Base-by-base conservation (phyloP, 2,113 vertebrate species). In the Pelodiscus sinensis region DNA sequence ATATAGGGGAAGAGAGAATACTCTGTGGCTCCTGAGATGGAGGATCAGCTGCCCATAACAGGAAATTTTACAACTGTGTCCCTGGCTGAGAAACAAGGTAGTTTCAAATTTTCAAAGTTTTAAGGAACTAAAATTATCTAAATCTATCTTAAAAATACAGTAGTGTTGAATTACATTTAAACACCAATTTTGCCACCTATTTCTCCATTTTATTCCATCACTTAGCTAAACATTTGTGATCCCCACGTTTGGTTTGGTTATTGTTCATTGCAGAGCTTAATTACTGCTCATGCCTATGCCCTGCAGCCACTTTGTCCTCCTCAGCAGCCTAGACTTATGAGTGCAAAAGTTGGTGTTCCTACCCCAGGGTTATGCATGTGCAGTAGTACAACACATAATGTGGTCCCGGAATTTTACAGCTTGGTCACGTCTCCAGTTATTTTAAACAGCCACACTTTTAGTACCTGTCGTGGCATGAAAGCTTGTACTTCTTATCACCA, bases 21-120 rank as follows among this genome's bases (percentile, higher is more conserved):
- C 21, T 92, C 92, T 3, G 8, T n/a, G 62, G 62, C 18, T 62
- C 31, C 29, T n/a, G 19, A 87, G 35, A 24, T 44, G 55, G 7
- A 27, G 27, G 56, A 82, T 60, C 81, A 82, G 15, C 27, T 87
- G 5, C 2, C 13, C 21, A 29, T 51, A 85, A 54, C 62, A 4
- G 51, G 88, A 1, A 12, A 2, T 35, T 14, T 0, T 93, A 4
- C 44, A 58, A 0, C 0, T 38, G 8, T 9, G 84, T 82, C 4
- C 71, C 9, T 29, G 71, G 15, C 16, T 83, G 21, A 82, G 8
- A 88, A 12, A 89, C 38, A 27, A 52, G 3, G 1, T 2, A 52
- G 68, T 56, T 88, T 68, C 88, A 1, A 15, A 0, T 7, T 86
- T 29, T 79, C 60, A 14, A 87, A 60, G 10, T 73, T 85, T 71